A percentile compares a stretch with the other conserved stretches of the same genome.
phyloP scores from a whole-genome alignment of 2,888 invertebrate species.

The Drosophila birchii region DNA sequence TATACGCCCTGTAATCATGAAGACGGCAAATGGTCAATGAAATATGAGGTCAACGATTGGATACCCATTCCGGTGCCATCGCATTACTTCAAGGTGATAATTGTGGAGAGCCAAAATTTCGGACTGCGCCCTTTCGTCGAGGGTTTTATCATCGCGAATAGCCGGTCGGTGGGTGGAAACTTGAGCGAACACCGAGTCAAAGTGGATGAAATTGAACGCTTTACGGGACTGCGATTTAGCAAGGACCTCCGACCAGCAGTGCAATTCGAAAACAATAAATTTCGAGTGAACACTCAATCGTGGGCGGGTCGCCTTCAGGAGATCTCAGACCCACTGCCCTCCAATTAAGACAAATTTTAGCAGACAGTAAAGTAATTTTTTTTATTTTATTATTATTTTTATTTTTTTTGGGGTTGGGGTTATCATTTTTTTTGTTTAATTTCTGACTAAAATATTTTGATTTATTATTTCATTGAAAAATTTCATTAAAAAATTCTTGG shows the following conservation, averaged over 20 bases:
- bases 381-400: background rate
- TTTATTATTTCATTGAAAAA: no score
- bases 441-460: no score
- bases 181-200: constrained; percentile 42
- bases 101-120: constrained; percentile 51
- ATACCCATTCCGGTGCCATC: constrained; percentile 59
- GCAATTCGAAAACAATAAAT: constrained; percentile 36
- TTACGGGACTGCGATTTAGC: constrained; percentile 60
- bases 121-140: constrained; percentile 54
- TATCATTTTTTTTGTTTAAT: no score
- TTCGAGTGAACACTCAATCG: constrained; percentile 7
- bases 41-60: constrained; percentile 59
- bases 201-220: constrained; percentile 61
- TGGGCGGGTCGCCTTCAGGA: background rate
- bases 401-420: no score
- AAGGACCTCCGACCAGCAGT: constrained; percentile 54
- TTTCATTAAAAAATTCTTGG: no score
- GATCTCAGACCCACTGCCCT: constrained; percentile 9
- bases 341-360: background rate
- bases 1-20: constrained; percentile 43
- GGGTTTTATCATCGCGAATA: constrained; percentile 62
- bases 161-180: background rate
- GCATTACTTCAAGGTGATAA: constrained; percentile 67
- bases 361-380: background rate
- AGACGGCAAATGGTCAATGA: constrained; percentile 50